phyloP scores from a whole-genome alignment of 2,888 invertebrate genomes.

The Oxycera nigricornis region DNA sequence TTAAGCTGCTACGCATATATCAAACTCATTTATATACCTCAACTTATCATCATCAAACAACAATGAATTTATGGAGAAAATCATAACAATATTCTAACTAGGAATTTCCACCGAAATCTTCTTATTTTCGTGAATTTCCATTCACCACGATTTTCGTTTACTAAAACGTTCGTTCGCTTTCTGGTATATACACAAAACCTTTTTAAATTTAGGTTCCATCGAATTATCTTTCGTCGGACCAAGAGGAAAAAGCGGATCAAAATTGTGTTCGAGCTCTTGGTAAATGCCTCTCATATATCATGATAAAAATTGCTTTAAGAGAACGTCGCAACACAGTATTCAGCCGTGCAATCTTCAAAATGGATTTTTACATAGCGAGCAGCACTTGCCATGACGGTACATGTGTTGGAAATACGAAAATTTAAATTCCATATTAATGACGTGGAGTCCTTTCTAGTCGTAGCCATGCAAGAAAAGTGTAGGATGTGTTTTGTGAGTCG shows the following conservation, averaged over 20 bases:
- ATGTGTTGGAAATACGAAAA: background rate
- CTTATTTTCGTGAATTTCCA: background rate
- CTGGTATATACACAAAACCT: background rate
- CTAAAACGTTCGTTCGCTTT: background rate
- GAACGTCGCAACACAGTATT: background rate
- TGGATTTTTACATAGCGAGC: background rate
- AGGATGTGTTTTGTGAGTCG: slow-evolving; percentile 1
- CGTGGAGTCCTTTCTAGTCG: background rate
- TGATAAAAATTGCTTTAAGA: background rate
- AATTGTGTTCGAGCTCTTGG: background rate
- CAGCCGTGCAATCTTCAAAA: background rate
- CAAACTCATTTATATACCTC: too few species aligned
- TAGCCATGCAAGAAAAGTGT: background rate
- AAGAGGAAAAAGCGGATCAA: background rate
- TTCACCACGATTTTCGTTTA: background rate
- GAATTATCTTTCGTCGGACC: background rate
- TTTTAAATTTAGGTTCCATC: background rate
- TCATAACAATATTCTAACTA: background rate
- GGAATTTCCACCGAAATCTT: background rate
- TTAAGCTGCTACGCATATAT: too few species aligned
- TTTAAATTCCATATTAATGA: background rate
- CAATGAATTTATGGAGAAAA: too few species aligned
- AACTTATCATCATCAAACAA: too few species aligned
- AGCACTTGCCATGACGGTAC: background rate
- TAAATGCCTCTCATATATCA: background rate